Percentiles rank a stretch among this genome's conserved stretches.
These are phyloP conservation scores for Gortyna flavago DNA, from an alignment of 2,888 invertebrate species.

Conservation along the genomic window DNA sequence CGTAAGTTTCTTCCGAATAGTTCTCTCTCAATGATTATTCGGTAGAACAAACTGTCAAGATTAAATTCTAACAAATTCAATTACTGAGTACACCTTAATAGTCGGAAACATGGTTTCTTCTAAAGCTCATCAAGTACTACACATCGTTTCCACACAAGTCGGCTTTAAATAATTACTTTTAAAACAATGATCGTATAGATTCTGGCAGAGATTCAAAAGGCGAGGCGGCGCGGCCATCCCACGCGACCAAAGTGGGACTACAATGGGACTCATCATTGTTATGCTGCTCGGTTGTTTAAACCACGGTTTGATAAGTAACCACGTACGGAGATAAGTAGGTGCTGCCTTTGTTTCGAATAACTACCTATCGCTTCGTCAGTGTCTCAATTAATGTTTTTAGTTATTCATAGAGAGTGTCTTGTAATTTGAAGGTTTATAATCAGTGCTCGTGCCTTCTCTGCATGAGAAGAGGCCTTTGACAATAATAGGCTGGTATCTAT, in stretches of 20 bases:
- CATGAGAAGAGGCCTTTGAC: too few relatives aligned
- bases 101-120: too few relatives aligned
- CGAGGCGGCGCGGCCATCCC: conserved; percentile 43
- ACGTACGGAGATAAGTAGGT: conserved; percentile 35
- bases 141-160: neutral
- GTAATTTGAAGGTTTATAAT: neutral
- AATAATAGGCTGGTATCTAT: too few relatives aligned
- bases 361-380: conserved; percentile 1
- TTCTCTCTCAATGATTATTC: neutral
- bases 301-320: conserved; percentile 28
- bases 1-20: neutral
- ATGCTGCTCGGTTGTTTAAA: conserved; percentile 49
- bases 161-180: conserved; percentile 32
- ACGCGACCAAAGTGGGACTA: conserved; percentile 55
- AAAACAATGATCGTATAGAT: conserved; percentile 53
- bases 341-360: conserved; percentile 46
- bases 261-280: conserved; percentile 62
- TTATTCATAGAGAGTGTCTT: neutral
- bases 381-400: neutral
- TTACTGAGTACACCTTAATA: neutral
- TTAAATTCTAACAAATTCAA: neutral
- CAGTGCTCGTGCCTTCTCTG: too few relatives aligned
- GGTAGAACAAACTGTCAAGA: neutral
- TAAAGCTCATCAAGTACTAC: neutral
- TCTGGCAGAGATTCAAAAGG: conserved; percentile 59